Conservation (phyloP, 2,888 invertebrate genomes). For the Aricia artaxerxes region DNA sequence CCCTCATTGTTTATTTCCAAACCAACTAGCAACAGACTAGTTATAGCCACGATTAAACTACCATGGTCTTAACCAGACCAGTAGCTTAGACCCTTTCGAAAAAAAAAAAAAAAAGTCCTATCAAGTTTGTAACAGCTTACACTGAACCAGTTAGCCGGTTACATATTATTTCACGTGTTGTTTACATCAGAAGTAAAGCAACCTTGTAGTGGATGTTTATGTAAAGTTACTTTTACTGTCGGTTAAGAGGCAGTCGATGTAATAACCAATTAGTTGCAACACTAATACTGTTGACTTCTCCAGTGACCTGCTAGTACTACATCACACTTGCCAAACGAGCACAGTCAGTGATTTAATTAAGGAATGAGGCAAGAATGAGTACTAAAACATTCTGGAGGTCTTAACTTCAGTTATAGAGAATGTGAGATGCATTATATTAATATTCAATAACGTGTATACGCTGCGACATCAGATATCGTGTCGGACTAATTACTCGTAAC, state of each 20-base stretch:
- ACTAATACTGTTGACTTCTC: background rate
- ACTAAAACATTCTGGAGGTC: background rate
- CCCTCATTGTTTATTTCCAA: too few species aligned
- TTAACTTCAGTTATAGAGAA: background rate
- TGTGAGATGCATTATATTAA: too few species aligned
- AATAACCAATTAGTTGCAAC: slow-evolving; percentile 26
- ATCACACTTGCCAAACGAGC: background rate
- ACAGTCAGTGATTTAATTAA: background rate
- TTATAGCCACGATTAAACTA: too few species aligned
- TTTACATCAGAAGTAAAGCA: background rate
- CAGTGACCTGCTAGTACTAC: slow-evolving; percentile 23
- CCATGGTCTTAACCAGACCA: too few species aligned
- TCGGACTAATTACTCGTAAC: too few species aligned
- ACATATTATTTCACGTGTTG: background rate
- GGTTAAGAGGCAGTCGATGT: slow-evolving; percentile 1
- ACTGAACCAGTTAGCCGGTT: background rate
- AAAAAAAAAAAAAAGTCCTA: too few species aligned
- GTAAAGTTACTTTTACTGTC: slow-evolving; percentile 20
- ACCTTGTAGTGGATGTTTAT: slow-evolving; percentile 4
- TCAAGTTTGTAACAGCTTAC: background rate
- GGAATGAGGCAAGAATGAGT: background rate
- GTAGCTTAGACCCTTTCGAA: too few species aligned
- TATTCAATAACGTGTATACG: too few species aligned
- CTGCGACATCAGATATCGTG: too few species aligned
- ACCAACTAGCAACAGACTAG: too few species aligned